These are phyloP conservation scores for Oryzias woworae DNA, from an alignment of 2,113 vertebrate genomes.

Conservation along the genomic window DNA sequence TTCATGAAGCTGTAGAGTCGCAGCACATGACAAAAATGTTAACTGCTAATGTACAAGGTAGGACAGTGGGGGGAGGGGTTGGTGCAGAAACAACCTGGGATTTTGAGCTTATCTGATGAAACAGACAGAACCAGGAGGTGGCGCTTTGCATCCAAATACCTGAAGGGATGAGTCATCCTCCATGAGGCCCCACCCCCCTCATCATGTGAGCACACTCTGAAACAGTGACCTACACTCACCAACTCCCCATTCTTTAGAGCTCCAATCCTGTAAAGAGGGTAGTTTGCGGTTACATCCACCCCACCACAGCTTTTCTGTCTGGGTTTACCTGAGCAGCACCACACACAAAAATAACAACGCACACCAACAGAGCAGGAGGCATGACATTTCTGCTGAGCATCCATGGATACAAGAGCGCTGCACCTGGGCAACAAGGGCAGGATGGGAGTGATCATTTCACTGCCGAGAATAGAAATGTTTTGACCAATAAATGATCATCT, in stretches of 20 bases:
- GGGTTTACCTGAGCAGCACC: too few species aligned
- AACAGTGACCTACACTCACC: slow-evolving; percentile 57
- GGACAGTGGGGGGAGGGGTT: background rate
- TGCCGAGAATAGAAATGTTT: too few species aligned
- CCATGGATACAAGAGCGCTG: slow-evolving; percentile 33
- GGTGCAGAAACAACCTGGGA: background rate
- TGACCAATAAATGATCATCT: too few species aligned
- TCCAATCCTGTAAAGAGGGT: too few species aligned
- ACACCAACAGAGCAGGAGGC: slow-evolving; percentile 7
- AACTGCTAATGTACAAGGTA: too few species aligned
- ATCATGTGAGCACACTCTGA: slow-evolving; percentile 57
- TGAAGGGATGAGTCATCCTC: slow-evolving; percentile 60
- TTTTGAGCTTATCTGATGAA: slow-evolving; percentile 22
- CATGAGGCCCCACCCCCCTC: slow-evolving; percentile 40
- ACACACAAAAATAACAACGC: background rate
- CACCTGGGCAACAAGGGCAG: slow-evolving; percentile 41
- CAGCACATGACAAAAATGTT: too few species aligned
- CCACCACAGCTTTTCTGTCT: too few species aligned
- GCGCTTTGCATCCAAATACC: slow-evolving; percentile 29
- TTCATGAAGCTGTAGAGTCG: background rate
- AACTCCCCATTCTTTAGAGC: too few species aligned
- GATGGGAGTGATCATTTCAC: slow-evolving; percentile 15
- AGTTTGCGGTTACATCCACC: too few species aligned
- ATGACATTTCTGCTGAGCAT: slow-evolving; percentile 43
- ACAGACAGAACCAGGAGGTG: slow-evolving; percentile 49